Evolutionary conservation across 2,888 invertebrate genomes (phyloP).

Genomic region (Pristionchus fissidentatus): DNA sequence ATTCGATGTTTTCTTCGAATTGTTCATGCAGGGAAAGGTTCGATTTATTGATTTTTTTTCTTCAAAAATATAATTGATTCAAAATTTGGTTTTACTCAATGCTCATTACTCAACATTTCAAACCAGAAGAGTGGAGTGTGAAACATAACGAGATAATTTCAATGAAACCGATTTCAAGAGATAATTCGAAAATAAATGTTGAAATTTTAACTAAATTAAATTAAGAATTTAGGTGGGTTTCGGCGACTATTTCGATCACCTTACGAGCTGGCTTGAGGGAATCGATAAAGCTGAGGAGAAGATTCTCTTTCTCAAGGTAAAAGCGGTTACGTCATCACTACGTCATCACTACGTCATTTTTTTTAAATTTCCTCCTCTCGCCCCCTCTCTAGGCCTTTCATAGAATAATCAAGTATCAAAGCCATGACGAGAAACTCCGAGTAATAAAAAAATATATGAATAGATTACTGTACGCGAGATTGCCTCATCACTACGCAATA

Average conservation of each 20-base stretch:
- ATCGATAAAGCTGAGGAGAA: conserved; percentile 29
- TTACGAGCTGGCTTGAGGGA: conserved; percentile 26
- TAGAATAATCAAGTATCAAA: neutral
- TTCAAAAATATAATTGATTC: too few species aligned
- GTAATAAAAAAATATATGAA: too few species aligned
- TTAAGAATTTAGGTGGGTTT: conserved; percentile 39
- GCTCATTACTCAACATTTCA: too few species aligned
- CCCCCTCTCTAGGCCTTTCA: too few species aligned
- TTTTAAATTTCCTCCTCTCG: too few species aligned
- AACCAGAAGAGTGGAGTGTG: neutral
- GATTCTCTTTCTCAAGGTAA: conserved; percentile 46
- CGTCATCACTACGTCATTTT: neutral
- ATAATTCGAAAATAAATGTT: neutral
- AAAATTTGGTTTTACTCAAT: too few species aligned
- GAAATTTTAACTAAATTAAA: neutral
- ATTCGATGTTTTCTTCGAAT: conserved; percentile 45
- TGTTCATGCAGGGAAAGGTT: conserved; percentile 47
- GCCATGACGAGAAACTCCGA: neutral
- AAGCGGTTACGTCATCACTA: neutral
- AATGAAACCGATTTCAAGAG: neutral
- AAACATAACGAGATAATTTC: neutral
- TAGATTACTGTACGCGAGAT: too few species aligned
- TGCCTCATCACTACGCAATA: too few species aligned
- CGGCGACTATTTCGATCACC: conserved; percentile 46
- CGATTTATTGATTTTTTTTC: neutral